phyloP scores from a whole-genome alignment of 2,113 vertebrate species.

The Lanius ludovicianus region DNA sequence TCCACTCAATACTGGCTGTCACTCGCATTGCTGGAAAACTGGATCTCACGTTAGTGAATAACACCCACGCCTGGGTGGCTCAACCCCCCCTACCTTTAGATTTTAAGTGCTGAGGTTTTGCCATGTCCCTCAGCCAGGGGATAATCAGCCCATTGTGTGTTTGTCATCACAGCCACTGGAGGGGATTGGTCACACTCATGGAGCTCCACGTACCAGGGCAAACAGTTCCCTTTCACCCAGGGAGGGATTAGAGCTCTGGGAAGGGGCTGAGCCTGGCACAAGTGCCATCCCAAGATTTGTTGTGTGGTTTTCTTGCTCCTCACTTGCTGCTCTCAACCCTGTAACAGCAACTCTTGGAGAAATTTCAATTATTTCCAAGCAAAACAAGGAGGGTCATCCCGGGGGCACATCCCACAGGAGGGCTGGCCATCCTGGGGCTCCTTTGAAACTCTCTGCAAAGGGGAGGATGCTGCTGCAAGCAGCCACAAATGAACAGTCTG shows the following conservation, averaged over 20 bases:
- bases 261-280: background rate
- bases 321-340: background rate
- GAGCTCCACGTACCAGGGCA: background rate
- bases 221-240: background rate
- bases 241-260: background rate
- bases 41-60: background rate
- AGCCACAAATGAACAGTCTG: background rate
- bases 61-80: background rate
- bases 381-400: background rate
- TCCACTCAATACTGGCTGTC: slow-evolving; percentile 33
- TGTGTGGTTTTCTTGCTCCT: background rate
- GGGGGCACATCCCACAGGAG: background rate
- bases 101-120: background rate
- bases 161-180: background rate
- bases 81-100: background rate
- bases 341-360: background rate
- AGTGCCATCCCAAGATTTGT: background rate
- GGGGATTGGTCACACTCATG: background rate
- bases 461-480: background rate
- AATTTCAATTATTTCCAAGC: background rate
- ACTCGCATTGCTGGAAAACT: background rate
- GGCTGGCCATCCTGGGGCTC: background rate
- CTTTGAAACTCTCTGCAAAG: background rate
- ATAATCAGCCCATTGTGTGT: background rate
- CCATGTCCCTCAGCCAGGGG: background rate